Percentiles rank a stretch among this genome's conserved stretches.
phyloP scores from a whole-genome alignment of 2,113 vertebrate genomes.

The Phylloscopus whistleri region DNA sequence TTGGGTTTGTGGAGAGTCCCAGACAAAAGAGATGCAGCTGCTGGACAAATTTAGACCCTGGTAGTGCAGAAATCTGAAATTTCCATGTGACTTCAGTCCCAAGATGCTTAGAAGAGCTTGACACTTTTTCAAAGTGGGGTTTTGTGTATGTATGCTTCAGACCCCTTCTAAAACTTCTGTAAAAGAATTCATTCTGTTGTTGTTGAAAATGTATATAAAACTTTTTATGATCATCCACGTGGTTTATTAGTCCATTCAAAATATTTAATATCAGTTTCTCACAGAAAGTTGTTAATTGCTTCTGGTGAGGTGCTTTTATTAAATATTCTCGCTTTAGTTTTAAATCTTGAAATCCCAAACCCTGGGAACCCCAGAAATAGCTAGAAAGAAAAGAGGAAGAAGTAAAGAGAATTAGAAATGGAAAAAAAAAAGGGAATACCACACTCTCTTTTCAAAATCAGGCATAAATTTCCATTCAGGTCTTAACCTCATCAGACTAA shows the following conservation, averaged over 20 bases:
- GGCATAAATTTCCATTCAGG: neutral
- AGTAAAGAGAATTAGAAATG: neutral
- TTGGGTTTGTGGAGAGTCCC: neutral
- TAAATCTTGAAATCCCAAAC: neutral
- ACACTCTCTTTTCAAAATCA: neutral
- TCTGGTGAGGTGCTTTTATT: neutral
- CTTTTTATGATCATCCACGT: neutral
- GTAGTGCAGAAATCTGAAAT: neutral
- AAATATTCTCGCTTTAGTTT: neutral
- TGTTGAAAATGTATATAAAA: neutral
- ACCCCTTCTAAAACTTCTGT: neutral
- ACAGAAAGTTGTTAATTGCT: neutral
- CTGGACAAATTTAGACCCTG: neutral
- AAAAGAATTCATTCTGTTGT: neutral
- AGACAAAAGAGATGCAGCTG: neutral
- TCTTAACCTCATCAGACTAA: conserved; percentile 14
- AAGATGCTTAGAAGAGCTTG: neutral
- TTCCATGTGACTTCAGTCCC: neutral
- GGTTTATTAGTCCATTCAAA: neutral
- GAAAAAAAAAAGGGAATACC: neutral
- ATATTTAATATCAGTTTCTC: neutral
- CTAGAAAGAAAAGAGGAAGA: neutral
- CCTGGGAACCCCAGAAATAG: neutral
- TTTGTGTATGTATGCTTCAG: neutral
- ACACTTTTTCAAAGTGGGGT: neutral